Conservation (phyloP, 2,113 vertebrate species). For the Neogale vison region DNA sequence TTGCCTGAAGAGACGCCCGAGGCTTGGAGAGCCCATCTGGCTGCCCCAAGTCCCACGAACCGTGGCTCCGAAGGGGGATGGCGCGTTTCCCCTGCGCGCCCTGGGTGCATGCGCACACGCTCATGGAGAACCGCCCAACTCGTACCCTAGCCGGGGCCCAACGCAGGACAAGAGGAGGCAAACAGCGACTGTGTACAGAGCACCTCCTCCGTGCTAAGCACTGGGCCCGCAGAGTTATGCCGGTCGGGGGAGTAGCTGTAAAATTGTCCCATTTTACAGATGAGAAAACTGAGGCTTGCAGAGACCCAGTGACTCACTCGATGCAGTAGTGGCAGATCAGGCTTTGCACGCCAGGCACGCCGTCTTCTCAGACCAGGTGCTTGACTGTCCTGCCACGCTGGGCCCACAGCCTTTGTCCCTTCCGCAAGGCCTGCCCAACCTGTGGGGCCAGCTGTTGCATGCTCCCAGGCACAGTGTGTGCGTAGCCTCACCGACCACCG, state of each 20-base stretch:
- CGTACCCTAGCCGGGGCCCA: accelerated
- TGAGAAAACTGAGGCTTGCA: background rate
- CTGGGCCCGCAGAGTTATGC: background rate
- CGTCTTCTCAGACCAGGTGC: background rate
- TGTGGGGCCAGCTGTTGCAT: background rate
- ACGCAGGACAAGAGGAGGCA: background rate
- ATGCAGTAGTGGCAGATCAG: background rate
- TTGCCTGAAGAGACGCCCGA: background rate
- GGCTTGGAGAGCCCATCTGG: background rate
- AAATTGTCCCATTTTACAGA: background rate
- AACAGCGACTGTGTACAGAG: background rate
- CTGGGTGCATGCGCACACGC: background rate
- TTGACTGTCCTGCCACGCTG: background rate
- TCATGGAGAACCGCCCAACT: accelerated
- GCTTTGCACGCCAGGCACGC: background rate
- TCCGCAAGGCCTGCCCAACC: background rate
- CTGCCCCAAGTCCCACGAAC: background rate
- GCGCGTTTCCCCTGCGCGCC: no score
- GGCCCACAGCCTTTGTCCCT: background rate
- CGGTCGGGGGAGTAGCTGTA: background rate
- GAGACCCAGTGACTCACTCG: background rate
- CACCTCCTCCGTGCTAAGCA: accelerated
- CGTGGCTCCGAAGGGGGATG: background rate
- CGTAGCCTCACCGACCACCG: accelerated
- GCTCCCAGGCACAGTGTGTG: background rate